Percentiles rank a stretch among this genome's conserved stretches.
Evolutionary conservation across 2,888 invertebrate genomes (phyloP).

Genomic region (Caenorhabditis auriculariae): DNA sequence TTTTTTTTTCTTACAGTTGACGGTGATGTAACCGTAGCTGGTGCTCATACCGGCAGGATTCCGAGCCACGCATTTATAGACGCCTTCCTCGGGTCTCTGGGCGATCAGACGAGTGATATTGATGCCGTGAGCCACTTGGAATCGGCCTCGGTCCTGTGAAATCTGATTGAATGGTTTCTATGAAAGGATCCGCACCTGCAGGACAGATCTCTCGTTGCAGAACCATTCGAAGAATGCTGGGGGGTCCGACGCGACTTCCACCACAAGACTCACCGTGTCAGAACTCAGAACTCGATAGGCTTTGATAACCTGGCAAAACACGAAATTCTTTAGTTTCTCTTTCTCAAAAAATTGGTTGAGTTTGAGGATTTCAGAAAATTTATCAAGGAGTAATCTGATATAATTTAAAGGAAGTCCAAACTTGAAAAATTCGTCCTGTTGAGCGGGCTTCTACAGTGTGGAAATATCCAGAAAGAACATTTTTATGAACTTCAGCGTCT

Average conservation of each 20-base stretch:
- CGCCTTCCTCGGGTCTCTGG: slow-evolving; percentile 68
- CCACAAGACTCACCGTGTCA: slow-evolving; percentile 59
- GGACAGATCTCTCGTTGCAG: slow-evolving; percentile 58
- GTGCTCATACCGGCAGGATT: slow-evolving; percentile 81
- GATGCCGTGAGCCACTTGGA: slow-evolving; percentile 53
- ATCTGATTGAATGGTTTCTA: too few species aligned
- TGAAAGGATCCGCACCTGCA: too few species aligned
- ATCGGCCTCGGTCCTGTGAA: slow-evolving; percentile 48
- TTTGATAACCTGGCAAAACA: slow-evolving; percentile 52
- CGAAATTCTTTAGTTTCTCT: too few species aligned
- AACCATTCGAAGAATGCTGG: slow-evolving; percentile 54
- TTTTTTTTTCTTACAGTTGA: slow-evolving; percentile 61
- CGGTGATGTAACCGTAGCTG: slow-evolving; percentile 60
- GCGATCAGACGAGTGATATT: slow-evolving; percentile 59
- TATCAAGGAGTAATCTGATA: too few species aligned
- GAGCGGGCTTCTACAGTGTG: too few species aligned
- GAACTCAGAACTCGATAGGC: slow-evolving; percentile 58
- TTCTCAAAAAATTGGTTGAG: too few species aligned
- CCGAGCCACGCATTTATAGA: slow-evolving; percentile 84
- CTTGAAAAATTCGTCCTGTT: too few species aligned
- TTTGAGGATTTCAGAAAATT: too few species aligned
- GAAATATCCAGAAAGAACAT: too few species aligned
- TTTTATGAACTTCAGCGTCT: too few species aligned
- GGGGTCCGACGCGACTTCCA: slow-evolving; percentile 57
- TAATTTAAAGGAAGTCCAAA: too few species aligned